Percentiles rank a stretch among this genome's conserved stretches.
These are phyloP conservation scores for Ceratina calcarata DNA, from an alignment of 1,140 invertebrate genomes.

Conservation along the genomic window DNA sequence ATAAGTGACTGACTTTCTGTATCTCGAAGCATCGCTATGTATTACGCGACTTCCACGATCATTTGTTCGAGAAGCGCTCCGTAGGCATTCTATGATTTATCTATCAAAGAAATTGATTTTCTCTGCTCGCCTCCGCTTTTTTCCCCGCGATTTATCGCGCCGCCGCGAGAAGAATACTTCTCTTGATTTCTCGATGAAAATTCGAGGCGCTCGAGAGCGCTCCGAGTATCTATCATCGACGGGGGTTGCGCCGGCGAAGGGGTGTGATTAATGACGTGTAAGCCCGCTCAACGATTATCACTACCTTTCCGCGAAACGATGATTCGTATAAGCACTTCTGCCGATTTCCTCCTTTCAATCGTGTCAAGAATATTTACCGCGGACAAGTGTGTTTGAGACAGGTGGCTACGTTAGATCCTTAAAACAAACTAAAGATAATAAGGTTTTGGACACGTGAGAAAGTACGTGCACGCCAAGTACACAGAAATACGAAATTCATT, in stretches of 20 bases:
- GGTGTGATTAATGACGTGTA: conserved; percentile 29
- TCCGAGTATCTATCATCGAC: conserved; percentile 43
- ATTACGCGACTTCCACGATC: conserved; percentile 53
- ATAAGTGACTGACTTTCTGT: conserved; percentile 50
- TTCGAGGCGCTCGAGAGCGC: conserved; percentile 15
- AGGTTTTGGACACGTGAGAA: too few relatives aligned
- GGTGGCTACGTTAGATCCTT: too few relatives aligned
- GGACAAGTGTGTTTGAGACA: background rate
- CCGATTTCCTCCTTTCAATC: background rate
- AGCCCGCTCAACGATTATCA: conserved; percentile 15
- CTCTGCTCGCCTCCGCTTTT: conserved; percentile 32
- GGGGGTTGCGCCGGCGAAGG: background rate
- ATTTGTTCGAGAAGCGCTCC: conserved; percentile 47
- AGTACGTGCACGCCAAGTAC: too few relatives aligned
- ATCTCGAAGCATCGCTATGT: conserved; percentile 47
- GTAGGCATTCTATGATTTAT: conserved; percentile 53
- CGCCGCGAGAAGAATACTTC: conserved; percentile 42
- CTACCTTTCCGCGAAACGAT: conserved; percentile 7
- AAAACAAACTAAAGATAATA: too few relatives aligned
- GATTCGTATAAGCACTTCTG: background rate
- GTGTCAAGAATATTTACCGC: background rate
- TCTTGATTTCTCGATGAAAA: conserved; percentile 47
- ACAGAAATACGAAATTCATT: too few relatives aligned
- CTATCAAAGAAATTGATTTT: conserved; percentile 41
- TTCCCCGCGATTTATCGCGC: conserved; percentile 47